These are phyloP conservation scores for Macrobrachium rosenbergii DNA, from an alignment of 1,140 invertebrate species.

Conservation along the genomic window DNA sequence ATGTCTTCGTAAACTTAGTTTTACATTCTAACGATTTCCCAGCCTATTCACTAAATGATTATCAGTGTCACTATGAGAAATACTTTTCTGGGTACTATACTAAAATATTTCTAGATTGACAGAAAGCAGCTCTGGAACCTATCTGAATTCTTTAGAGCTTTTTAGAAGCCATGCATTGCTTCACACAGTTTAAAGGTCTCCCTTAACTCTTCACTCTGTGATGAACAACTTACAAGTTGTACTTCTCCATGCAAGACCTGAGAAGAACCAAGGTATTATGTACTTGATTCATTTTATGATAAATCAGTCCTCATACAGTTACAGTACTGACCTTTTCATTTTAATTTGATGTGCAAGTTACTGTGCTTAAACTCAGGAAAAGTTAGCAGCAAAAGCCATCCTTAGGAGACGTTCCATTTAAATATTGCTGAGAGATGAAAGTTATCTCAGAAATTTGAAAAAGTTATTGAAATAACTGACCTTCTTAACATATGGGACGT, in stretches of 20 bases:
- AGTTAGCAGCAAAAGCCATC: no score
- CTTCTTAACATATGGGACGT: slow-evolving; percentile 75
- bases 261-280: slow-evolving; percentile 3
- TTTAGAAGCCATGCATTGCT: slow-evolving; percentile 4
- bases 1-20: no score
- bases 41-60: no score
- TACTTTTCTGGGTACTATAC: no score
- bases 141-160: slow-evolving; percentile 6
- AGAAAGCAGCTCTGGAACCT: neutral
- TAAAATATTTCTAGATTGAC: neutral
- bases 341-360: no score
- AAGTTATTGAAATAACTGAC: slow-evolving; percentile 67
- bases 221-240: neutral
- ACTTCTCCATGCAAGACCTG: neutral
- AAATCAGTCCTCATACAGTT: slow-evolving; percentile 2
- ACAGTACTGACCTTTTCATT: no score
- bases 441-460: no score
- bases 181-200: neutral
- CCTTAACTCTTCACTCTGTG: neutral
- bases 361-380: no score
- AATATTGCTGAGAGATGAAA: no score
- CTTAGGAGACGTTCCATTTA: no score
- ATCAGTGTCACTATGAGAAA: no score
- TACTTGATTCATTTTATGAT: neutral
- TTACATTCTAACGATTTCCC: no score